Conservation (phyloP, 2,797 vertebrate species). For the Chelon labrosus region DNA sequence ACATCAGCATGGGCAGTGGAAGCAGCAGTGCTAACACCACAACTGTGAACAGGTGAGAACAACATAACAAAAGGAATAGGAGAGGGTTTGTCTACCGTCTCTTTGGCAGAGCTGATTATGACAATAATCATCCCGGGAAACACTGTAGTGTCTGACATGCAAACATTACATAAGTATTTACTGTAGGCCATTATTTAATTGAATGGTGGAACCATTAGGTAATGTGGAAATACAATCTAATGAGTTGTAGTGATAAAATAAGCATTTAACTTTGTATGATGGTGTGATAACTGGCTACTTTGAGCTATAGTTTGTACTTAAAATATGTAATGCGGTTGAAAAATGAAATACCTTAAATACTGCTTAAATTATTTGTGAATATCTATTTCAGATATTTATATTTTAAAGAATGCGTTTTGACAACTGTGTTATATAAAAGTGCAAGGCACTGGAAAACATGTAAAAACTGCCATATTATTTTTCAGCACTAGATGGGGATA, state of each 20-base stretch:
- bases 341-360: background rate
- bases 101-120: slow-evolving; percentile 41
- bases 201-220: background rate
- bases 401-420: background rate
- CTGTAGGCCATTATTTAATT: background rate
- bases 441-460: background rate
- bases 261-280: background rate
- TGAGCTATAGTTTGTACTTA: background rate
- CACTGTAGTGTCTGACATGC: slow-evolving; percentile 7
- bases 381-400: background rate
- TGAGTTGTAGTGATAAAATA: background rate
- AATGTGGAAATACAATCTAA: too few relatives aligned
- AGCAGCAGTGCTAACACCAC: slow-evolving; percentile 71
- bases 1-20: slow-evolving; percentile 79
- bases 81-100: background rate
- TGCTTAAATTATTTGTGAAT: background rate
- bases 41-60: slow-evolving; percentile 73
- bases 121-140: slow-evolving; percentile 16
- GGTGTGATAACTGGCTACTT: background rate
- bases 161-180: background rate
- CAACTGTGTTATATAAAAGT: too few relatives aligned
- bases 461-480: background rate
- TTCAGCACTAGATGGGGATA: slow-evolving; percentile 61
- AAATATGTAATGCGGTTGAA: background rate
- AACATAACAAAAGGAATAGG: slow-evolving; percentile 11